Evolutionary conservation across 2,113 vertebrate genomes (phyloP), one percentile per base, ranked within the genome.

Genomic region (Turdus rufiventris): DNA sequence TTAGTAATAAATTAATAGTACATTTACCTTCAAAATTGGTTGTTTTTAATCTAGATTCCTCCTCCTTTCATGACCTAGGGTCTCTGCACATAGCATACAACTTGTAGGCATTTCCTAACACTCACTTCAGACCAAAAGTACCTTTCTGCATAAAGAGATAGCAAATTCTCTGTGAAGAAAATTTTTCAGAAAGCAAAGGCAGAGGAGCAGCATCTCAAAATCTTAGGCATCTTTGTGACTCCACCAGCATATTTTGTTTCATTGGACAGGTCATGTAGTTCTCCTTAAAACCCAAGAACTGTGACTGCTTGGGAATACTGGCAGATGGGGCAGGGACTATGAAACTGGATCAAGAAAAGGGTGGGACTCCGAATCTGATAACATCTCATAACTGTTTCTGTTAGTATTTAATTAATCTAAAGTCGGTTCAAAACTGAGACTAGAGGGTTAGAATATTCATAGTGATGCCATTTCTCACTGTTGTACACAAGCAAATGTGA

Each of bases 31-130:
- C 17, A 87, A 87, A 89, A 38, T 5, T 50, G 4, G 18, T 70
- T 61, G 31, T 76, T 88, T 88, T 19, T 50, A 75, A 71, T 12
- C 34, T 60, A 75, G 14, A 33, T 60, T 34, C 13, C 9, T 58
- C 21, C 47, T 57, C 6, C 19, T 89, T 29, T 43, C 34, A 58
- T 21, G 18, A 54, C 19, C 26, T 54, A 10, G 50, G 47, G 15
- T 33, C 1, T 2, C 11, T 67, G 29, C 9, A 67, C 5, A 38
- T 11, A 47, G 4, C 2, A 10, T 23, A 18, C 3, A 60, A 36
- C 7, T 45, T 5, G 6, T 7, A 68, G 21, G 11, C 54, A 63
- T 18, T 74, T 45, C 47, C 12, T 15, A 67, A 15, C 29, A 34
- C 4, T 42, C 28, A 62, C 28, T 66, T 58, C 34, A 60, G 43